Conservation (phyloP, 2,888 invertebrate species). For the Selenia dentaria region DNA sequence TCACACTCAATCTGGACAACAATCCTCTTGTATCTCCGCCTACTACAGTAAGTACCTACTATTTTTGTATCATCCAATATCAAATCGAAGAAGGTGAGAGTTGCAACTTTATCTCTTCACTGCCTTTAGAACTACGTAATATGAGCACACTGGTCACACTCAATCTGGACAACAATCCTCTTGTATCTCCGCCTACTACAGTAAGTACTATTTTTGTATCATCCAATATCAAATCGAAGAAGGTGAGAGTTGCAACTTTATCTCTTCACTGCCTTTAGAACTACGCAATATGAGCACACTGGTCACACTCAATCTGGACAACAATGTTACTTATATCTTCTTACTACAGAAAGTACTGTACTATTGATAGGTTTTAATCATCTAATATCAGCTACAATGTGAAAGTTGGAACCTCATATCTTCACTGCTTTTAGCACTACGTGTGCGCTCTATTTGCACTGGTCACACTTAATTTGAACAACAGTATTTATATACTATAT, state of each 20-base stretch:
- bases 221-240: too few species aligned
- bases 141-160: conserved; percentile 94
- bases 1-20: conserved; percentile 92
- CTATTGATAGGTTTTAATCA: too few species aligned
- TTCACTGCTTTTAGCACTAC: too few species aligned
- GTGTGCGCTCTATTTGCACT: too few species aligned
- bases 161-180: conserved; percentile 94
- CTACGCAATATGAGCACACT: conserved; percentile 94
- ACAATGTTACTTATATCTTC: conserved; percentile 96
- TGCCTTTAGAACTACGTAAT: conserved; percentile 94
- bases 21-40: conserved; percentile 97
- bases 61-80: too few species aligned
- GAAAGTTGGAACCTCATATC: too few species aligned
- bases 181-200: conserved; percentile 96
- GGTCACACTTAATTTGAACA: too few species aligned
- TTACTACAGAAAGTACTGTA: conserved; percentile 92
- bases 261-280: conserved; percentile 94
- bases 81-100: too few species aligned
- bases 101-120: conserved; percentile 94
- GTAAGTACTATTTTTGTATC: conserved; percentile 89
- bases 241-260: conserved; percentile 96
- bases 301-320: conserved; percentile 92
- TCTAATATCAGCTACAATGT: too few species aligned
- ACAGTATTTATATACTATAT: too few species aligned
- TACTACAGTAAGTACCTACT: conserved; percentile 93